Evolutionary conservation across 2,113 vertebrate species (phyloP), one percentile per base, ranked within the genome.

Genomic region (Physeter macrocephalus): DNA sequence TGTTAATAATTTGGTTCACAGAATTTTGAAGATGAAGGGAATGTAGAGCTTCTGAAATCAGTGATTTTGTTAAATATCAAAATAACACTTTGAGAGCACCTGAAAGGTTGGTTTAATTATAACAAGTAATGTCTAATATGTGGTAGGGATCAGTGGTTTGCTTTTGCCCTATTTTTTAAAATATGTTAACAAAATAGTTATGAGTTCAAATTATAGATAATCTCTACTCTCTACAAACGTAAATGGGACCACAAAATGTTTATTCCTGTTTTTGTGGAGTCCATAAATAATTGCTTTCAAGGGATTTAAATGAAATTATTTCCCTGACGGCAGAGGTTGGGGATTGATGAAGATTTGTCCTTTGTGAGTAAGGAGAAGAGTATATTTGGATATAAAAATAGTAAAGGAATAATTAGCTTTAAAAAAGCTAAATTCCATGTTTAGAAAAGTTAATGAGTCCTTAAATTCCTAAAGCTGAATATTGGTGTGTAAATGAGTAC

Each of bases 361-460:
- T 97, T 93, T 95, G 83, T 88, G 96, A 94, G 6, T 96, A 92
- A 90, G 41, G 57, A 66, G 59, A 90, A 69, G 36, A 74, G 5
- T 95, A 15, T 49, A 62, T 54, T 59, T 94, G 27, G 43, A 82
- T 96, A 67, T 90, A 96, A 97, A 98, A 98, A 93, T 96, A 97
- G 97, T 78, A 78, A 93, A 88, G 86, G 95, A 94, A 95, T 97
- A 97, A 97, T 96, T 97, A 96, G 87, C 13, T 95, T 88, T 1
- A 17, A n/a, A 88, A 92, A 89, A 43, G 0, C 93, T 71, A 81
- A 95, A 93, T 80, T 95, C 39, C 80, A 84, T 93, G 52, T 98
- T 97, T 96, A 96, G 67, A 82, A 95, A 95, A 94, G 85, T 96
- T 97, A 97, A 97, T 95, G 97, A 95, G 82, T 82, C 85, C 72